Conservation (phyloP, 2,797 vertebrate species). For the Chaetophractus vellerosus region DNA sequence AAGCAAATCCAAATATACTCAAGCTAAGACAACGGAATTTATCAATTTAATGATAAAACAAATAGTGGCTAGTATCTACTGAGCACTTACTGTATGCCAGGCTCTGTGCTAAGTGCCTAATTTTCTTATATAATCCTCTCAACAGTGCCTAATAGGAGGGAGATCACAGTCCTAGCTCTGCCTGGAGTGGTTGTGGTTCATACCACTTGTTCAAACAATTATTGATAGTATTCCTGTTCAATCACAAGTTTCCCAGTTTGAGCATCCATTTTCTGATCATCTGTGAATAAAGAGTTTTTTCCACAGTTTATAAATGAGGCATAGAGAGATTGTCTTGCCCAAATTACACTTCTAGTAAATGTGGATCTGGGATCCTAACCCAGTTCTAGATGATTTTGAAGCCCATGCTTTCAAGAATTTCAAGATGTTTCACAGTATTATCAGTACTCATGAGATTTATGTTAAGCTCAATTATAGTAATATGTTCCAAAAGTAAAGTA, state of each 20-base stretch:
- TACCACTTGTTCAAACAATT: conserved; percentile 24
- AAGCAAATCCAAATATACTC: background rate
- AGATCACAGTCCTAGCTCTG: background rate
- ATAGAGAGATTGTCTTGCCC: no score
- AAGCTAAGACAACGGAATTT: conserved; percentile 35
- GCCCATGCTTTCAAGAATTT: conserved; percentile 14
- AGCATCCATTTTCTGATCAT: background rate
- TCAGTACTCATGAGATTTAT: conserved; percentile 14
- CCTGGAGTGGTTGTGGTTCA: background rate
- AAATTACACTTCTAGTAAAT: background rate
- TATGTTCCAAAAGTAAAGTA: conserved; percentile 25
- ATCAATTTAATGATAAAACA: background rate
- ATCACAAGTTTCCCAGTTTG: conserved; percentile 1
- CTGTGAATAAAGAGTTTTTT: background rate
- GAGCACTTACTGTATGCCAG: background rate
- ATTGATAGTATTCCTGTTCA: background rate
- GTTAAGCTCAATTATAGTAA: background rate
- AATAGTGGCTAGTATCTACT: background rate
- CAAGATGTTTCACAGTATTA: background rate
- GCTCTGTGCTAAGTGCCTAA: conserved; percentile 30
- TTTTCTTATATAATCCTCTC: conserved; percentile 58
- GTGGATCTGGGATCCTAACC: conserved; percentile 1
- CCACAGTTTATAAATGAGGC: background rate
- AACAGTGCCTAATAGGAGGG: background rate
- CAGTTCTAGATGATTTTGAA: background rate